phyloP scores from a whole-genome alignment of 1,140 invertebrate genomes.

The Liolophura sinensis region DNA sequence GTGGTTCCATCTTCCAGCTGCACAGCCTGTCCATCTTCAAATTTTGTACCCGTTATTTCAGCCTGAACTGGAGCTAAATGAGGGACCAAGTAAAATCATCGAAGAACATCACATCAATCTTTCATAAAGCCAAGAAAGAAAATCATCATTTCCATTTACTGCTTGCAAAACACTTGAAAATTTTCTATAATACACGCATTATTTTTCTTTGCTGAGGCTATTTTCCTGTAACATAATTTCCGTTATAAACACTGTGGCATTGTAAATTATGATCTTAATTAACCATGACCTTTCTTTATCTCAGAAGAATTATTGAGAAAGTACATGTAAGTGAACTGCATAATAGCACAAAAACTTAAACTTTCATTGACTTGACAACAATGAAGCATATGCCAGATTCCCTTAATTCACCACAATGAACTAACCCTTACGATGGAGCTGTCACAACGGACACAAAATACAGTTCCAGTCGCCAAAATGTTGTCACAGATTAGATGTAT shows the following conservation, averaged over 20 bases:
- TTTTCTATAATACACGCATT: no score
- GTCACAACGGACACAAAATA: background rate
- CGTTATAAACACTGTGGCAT: no score
- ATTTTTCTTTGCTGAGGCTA: no score
- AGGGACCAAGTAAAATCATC: background rate
- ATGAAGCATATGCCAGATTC: background rate
- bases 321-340: no score
- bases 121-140: no score
- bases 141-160: no score
- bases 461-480: background rate
- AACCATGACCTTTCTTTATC: no score
- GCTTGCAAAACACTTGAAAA: no score
- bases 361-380: background rate
- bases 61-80: constrained; percentile 6
- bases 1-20: constrained; percentile 58
- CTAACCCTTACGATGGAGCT: background rate
- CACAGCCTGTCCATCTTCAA: constrained; percentile 55
- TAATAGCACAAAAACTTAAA: background rate
- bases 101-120: no score
- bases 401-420: background rate
- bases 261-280: no score
- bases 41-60: constrained; percentile 18
- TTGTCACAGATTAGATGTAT: background rate
- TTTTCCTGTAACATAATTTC: no score
- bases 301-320: no score